These are phyloP conservation scores for Drosophila kepulauana DNA, from an alignment of 1,140 invertebrate species.

Conservation along the genomic window DNA sequence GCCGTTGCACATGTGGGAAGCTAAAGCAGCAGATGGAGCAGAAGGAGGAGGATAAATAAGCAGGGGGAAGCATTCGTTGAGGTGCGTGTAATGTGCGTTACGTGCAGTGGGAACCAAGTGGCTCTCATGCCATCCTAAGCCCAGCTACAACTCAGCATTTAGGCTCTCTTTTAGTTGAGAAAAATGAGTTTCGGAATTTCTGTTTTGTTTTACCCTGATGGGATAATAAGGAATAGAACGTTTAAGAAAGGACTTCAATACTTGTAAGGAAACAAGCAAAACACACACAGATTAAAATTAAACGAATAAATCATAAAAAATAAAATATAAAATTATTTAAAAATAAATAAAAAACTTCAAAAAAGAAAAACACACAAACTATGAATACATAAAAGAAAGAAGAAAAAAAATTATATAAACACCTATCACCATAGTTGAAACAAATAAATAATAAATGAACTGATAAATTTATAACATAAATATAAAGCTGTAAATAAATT, in stretches of 20 bases:
- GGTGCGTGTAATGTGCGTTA: constrained; percentile 52
- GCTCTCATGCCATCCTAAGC: neutral
- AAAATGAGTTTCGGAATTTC: constrained; percentile 18
- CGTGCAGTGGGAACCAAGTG: constrained; percentile 40
- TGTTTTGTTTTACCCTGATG: neutral
- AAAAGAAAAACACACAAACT: too few relatives aligned
- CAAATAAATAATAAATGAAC: too few relatives aligned
- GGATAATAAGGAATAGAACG: neutral
- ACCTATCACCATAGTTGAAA: neutral
- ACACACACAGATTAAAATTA: neutral
- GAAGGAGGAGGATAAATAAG: too few relatives aligned
- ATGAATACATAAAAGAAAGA: too few relatives aligned
- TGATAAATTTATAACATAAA: neutral
- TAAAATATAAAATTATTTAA: neutral
- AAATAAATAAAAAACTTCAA: too few relatives aligned
- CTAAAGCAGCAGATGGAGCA: neutral
- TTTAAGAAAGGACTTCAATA: neutral
- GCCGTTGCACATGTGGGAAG: constrained; percentile 39
- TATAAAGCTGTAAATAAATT: neutral
- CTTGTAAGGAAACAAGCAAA: neutral
- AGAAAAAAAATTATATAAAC: neutral
- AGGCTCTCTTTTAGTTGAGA: constrained; percentile 20
- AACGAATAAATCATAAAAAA: neutral
- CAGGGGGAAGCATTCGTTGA: neutral
- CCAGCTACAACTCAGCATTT: constrained; percentile 5